Percentiles rank a stretch among this genome's conserved stretches.
Conservation (phyloP, 2,888 invertebrate genomes). For the Drosophila dives region DNA sequence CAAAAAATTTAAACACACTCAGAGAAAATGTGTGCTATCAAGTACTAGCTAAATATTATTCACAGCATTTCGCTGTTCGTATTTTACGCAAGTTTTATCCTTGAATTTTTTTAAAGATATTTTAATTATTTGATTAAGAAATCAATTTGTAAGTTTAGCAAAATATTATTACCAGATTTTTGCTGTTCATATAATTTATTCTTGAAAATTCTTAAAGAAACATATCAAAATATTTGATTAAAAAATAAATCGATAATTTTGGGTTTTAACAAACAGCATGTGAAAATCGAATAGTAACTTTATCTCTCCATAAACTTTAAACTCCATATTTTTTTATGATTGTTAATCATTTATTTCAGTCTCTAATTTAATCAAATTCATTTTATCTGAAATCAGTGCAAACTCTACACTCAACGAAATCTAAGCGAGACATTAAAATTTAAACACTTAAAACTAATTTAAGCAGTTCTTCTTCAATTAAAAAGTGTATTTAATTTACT, state of each 20-base stretch:
- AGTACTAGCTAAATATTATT: not conserved
- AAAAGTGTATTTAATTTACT: not conserved
- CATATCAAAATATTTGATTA: too few species aligned
- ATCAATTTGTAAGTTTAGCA: too few species aligned
- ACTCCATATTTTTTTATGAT: accelerated
- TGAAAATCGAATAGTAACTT: too few species aligned
- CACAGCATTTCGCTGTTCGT: not conserved
- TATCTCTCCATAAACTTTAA: not conserved
- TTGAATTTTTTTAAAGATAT: not conserved
- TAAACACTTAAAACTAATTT: not conserved
- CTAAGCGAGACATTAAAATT: not conserved
- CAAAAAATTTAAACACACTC: conserved; percentile 2
- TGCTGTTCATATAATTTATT: too few species aligned
- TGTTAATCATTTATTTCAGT: too few species aligned
- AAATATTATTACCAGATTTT: too few species aligned
- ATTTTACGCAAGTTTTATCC: not conserved
- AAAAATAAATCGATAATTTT: too few species aligned
- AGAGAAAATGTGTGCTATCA: not conserved
- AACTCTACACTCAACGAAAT: not conserved
- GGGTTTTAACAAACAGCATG: too few species aligned
- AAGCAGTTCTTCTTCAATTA: not conserved
- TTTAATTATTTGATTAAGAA: too few species aligned
- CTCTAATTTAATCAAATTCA: accelerated
- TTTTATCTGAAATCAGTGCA: not conserved
- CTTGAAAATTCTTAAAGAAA: too few species aligned